phyloP scores from a whole-genome alignment of 2,113 vertebrate species.

The Danio rerio region GRCz12tu NC_133188.1:35263001-35263500 shows the following conservation, averaged over 20 bases:
- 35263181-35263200: constrained; percentile 93
- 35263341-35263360: constrained; percentile 92
- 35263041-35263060: constrained; percentile 91
- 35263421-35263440: constrained; percentile 93
- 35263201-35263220: constrained; percentile 95
- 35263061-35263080: constrained; percentile 97
- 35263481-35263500: constrained; percentile 1
- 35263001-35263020: constrained; percentile 77
- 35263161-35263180: constrained; percentile 96
- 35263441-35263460: constrained; percentile 88
- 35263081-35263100: constrained; percentile 98
- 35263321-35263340: constrained; percentile 92
- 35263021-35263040: constrained; percentile 88
- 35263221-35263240: constrained; percentile 89
- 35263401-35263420: constrained; percentile 89
- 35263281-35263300: constrained; percentile 94
- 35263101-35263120: constrained; percentile 95
- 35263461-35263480: constrained; percentile 85
- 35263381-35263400: constrained; percentile 93
- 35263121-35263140: constrained; percentile 94
- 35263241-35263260: constrained; percentile 95
- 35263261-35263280: constrained; percentile 95
- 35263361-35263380: constrained; percentile 93
- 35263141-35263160: constrained; percentile 94
- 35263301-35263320: constrained; percentile 87